phyloP scores from a whole-genome alignment of 1,140 invertebrate genomes.

The Pachypsylla venusta region DNA sequence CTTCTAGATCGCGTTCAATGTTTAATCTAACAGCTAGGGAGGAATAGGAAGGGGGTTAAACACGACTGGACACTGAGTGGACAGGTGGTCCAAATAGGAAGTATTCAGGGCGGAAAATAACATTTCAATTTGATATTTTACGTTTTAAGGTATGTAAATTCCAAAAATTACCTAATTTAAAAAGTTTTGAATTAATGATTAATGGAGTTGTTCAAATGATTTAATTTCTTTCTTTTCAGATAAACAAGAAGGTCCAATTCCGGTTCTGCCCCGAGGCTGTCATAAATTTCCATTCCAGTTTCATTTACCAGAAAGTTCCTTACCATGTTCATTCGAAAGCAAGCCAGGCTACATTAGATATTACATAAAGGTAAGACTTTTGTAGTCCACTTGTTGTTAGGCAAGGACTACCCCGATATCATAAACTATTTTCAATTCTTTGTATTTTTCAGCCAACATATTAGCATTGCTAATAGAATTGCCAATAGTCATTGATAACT shows the following conservation, averaged over 20 bases:
- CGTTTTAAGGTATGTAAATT: too few species aligned
- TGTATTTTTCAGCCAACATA: not conserved
- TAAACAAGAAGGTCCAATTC: constrained; percentile 46
- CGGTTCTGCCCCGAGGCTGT: constrained; percentile 56
- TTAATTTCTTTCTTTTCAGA: constrained; percentile 37
- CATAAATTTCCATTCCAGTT: constrained; percentile 64
- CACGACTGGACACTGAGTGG: too few species aligned
- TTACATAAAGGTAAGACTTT: constrained; percentile 46
- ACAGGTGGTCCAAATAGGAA: too few species aligned
- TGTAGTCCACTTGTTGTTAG: not conserved
- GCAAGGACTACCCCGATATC: not conserved
- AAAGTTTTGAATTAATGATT: too few species aligned
- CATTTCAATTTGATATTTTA: too few species aligned
- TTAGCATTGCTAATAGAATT: not conserved
- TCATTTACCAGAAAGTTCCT: constrained; percentile 55
- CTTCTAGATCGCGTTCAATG: too few species aligned
- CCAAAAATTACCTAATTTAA: too few species aligned
- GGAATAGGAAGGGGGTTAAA: too few species aligned
- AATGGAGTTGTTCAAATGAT: too few species aligned
- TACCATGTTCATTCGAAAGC: constrained; percentile 69
- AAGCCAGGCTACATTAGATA: constrained; percentile 62
- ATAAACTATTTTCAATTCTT: not conserved
- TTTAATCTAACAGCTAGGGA: too few species aligned
- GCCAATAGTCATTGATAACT: too few species aligned
- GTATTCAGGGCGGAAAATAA: too few species aligned